Base-by-base conservation (phyloP, 2,113 vertebrate genomes). In the Sigmodon hispidus region DNA sequence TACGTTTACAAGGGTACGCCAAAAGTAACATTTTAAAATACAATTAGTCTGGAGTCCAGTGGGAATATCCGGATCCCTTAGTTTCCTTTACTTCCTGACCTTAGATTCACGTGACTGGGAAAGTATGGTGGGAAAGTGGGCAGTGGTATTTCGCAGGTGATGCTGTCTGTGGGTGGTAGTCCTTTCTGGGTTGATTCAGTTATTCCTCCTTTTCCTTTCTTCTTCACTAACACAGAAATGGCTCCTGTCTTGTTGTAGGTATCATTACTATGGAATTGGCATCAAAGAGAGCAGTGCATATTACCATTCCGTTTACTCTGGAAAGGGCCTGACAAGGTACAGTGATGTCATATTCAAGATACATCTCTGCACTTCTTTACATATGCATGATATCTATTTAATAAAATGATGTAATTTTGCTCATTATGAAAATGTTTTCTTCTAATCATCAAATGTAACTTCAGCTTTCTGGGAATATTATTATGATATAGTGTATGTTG, bases 211-310 rank as follows among this genome's bases (percentile, higher is more conserved):
- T 65, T 34, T 89, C 24, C 24, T 69, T 83, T 80, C 5, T 57
- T 36, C 69, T 36, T 45, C 52, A 87, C 52, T 98, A 96, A 97
- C 36, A 24, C 26, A 81, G 45, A 92, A 22, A 61, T 92, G 63
- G 55, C 86, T 97, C 40, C 85, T 61, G 2, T 79, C 80, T 83
- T 76, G 22, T 63, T 70, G 55, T 77, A 99, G 99, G 96, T 99
- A 99, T 97, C 99, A 99, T 97, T 99, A 99, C 96, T 99, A 99
- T 97, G 99, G 99, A 22, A 99, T 99, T 94, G 99, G 99, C 96
- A 99, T 99, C 97, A 99, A 99, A 98, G 99, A 99, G 97, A 99
- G 99, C 98, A 99, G 99, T 85, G 99, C 99, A 1, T 99, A 99
- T 96, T 99, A 99, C 97, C 99, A 99, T 98, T 99, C 99, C 1